A percentile compares a stretch with the other conserved stretches of the same genome.
These are phyloP conservation scores for Grapholita molesta DNA, from an alignment of 1,140 invertebrate species.

Conservation along the genomic window DNA sequence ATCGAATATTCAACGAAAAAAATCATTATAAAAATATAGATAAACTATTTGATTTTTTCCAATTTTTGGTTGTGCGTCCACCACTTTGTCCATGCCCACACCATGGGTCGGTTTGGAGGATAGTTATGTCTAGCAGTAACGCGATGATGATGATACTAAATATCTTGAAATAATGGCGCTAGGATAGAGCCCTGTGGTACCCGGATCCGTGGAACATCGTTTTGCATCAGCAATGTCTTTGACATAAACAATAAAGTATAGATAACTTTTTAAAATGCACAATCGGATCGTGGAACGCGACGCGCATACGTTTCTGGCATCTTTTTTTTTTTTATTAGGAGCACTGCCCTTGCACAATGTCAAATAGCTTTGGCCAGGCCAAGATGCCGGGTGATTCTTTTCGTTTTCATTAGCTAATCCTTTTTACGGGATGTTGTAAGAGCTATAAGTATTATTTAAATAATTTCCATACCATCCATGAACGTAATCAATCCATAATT, in stretches of 20 bases:
- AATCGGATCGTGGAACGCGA: constrained; percentile 68
- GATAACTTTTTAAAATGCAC: constrained; percentile 53
- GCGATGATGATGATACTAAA: too few species aligned
- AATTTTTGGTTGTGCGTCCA: too few species aligned
- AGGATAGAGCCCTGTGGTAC: not conserved
- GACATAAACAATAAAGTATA: not conserved
- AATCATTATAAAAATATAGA: too few species aligned
- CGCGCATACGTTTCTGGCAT: constrained; percentile 42
- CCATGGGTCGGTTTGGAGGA: too few species aligned
- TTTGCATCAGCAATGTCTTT: constrained; percentile 1
- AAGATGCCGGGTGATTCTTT: not conserved
- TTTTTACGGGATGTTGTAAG: not conserved
- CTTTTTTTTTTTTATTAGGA: constrained; percentile 76
- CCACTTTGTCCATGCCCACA: too few species aligned
- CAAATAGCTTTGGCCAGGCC: constrained; percentile 68
- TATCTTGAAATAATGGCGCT: not conserved
- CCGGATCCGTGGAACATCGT: not conserved
- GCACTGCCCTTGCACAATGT: constrained; percentile 76
- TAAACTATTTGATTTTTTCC: too few species aligned
- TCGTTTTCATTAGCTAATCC: not conserved
- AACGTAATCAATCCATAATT: too few species aligned
- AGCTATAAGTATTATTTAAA: not conserved
- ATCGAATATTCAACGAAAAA: too few species aligned
- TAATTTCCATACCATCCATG: too few species aligned
- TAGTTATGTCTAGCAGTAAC: too few species aligned